Base-by-base conservation (phyloP, 1,140 invertebrate genomes). In the Caenorhabditis latens region DNA sequence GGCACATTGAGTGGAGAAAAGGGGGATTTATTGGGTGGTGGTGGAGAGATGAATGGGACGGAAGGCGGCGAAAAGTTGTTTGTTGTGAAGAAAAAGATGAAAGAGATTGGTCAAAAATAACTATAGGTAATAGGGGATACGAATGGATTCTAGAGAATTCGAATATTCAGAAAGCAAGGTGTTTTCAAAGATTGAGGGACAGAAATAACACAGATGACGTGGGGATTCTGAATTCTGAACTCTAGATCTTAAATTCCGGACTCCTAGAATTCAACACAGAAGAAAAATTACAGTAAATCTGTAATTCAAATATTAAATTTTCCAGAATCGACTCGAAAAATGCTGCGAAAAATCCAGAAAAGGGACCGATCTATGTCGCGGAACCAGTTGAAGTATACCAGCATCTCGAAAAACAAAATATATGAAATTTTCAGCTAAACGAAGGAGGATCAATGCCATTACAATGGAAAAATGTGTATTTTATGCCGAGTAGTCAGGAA, bases 401-500 rank as follows among this genome's bases (percentile, higher is more conserved):
- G 83, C 19, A 13, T 7, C 2, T 13, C 16, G 2, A 16, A 9
- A 19, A 19, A 21, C 5, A 32, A 48, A 85, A 46, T 55, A 24
- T 14, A 21, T n/a, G 79, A 21, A 61, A 48, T 79, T 55, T 85
- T 57, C 46, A 88, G 86, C 75, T 89, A 43, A 84, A 87, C 21
- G 89, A 89, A 84, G 89, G 88, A 21, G 89, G 89, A 19, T 86
- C 87, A 7, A 86, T 84, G 67, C 71, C 87, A 24, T 32, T 89
- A 11, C 87, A 89, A 67, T 89, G 89, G 89, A 84, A 84, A 43
- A 86, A 89, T 85, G 84, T 89, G 19, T 89, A 89, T 67, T 79
- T 89, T 55, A 71, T 89, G 55, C 85, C 89, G 16, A 85, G 90
- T 19, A 75, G 82, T 71, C 53, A 85, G 40, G 53, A 85, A 19